These are phyloP conservation scores for Xenops minutus DNA, from an alignment of 2,797 vertebrate genomes.

Conservation along the genomic window DNA sequence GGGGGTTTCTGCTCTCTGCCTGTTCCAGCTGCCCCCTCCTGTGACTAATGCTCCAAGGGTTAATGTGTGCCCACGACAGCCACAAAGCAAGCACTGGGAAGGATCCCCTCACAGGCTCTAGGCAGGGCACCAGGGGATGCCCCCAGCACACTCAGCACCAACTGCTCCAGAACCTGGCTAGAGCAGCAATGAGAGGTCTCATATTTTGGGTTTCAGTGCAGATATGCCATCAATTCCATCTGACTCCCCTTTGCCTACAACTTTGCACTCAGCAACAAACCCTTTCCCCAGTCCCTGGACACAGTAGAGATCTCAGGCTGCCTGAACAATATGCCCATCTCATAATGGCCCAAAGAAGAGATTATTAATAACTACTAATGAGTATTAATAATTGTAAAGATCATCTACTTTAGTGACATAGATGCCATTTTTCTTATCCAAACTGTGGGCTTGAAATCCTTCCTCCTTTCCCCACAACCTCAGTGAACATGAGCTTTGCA, in stretches of 20 bases:
- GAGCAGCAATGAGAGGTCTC: not conserved
- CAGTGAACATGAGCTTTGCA: not conserved
- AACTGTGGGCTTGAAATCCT: not conserved
- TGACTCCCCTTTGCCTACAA: not conserved
- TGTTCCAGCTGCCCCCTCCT: not conserved
- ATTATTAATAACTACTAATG: not conserved
- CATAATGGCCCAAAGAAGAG: not conserved
- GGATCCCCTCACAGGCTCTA: not conserved
- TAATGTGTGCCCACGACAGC: not conserved
- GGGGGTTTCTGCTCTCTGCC: not conserved
- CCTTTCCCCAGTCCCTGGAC: not conserved
- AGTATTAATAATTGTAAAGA: not conserved
- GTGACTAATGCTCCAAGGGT: accelerated
- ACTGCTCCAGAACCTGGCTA: not conserved
- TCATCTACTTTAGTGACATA: not conserved
- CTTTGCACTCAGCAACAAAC: not conserved
- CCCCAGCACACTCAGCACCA: not conserved
- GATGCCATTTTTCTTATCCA: not conserved
- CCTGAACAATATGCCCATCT: not conserved
- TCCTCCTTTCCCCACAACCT: not conserved
- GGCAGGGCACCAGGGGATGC: not conserved
- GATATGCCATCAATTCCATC: not conserved
- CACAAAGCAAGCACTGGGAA: not conserved
- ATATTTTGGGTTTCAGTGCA: not conserved
- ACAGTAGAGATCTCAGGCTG: not conserved